Evolutionary conservation across 2,113 vertebrate species (phyloP).

Genomic region (Phylloscopus trochiloides): DNA sequence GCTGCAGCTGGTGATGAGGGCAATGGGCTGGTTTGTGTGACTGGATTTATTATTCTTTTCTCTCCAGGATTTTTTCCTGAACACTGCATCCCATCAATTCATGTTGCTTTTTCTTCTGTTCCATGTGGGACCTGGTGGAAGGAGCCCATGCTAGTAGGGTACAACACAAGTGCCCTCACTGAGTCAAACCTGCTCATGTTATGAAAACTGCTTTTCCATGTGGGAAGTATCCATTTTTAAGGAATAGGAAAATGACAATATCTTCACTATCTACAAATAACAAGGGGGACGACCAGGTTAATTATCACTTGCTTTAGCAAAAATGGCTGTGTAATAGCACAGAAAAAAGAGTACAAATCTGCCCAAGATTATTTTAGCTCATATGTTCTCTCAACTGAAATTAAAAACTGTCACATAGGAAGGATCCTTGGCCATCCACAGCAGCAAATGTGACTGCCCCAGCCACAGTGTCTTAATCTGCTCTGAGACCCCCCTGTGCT

Average conservation of each 20-base stretch:
- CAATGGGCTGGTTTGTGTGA: accelerated
- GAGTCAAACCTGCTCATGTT: not conserved
- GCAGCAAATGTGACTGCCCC: not conserved
- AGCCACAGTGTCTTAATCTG: not conserved
- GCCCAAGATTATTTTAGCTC: not conserved
- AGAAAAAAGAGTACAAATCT: not conserved
- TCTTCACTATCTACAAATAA: not conserved
- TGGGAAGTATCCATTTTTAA: not conserved
- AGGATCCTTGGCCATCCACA: not conserved
- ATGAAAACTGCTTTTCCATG: not conserved
- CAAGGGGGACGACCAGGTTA: not conserved
- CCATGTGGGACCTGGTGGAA: not conserved
- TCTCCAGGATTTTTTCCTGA: not conserved
- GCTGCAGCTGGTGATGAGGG: not conserved
- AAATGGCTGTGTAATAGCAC: not conserved
- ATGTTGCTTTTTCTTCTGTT: not conserved
- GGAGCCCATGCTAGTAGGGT: not conserved
- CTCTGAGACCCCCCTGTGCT: not conserved
- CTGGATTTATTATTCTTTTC: not conserved
- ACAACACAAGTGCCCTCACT: not conserved
- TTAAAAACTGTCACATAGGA: not conserved
- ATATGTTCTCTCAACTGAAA: not conserved
- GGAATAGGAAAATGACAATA: not conserved
- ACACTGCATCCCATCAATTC: not conserved
- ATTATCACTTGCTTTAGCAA: not conserved